A percentile compares a stretch with the other conserved stretches of the same genome.
phyloP scores from a whole-genome alignment of 2,113 vertebrate species.

The Delphinapterus leucas region DNA sequence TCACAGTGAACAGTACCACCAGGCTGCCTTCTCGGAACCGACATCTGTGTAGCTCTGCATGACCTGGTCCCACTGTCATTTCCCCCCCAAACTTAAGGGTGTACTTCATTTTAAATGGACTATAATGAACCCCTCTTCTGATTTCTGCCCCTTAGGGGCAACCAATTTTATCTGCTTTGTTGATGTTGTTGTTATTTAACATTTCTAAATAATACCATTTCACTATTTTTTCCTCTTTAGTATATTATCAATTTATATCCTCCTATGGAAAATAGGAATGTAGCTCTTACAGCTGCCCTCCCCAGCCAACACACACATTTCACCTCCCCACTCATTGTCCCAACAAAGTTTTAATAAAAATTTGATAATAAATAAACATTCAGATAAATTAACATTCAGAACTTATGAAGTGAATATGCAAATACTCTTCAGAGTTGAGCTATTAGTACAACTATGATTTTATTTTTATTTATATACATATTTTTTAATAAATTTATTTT shows the following conservation, averaged over 20 bases:
- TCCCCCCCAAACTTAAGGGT: not conserved
- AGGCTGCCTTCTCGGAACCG: not conserved
- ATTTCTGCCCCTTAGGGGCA: not conserved
- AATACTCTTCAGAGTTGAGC: not conserved
- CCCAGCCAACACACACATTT: not conserved
- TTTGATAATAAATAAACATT: not conserved
- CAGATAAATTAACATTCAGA: not conserved
- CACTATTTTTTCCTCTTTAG: not conserved
- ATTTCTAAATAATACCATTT: not conserved
- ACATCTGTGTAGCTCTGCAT: not conserved
- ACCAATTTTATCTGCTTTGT: not conserved
- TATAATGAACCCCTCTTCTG: not conserved
- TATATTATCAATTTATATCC: not conserved
- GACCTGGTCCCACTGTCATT: not conserved
- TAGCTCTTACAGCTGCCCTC: not conserved
- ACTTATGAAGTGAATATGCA: not conserved
- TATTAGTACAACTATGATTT: not conserved
- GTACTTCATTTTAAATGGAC: not conserved
- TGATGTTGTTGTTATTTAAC: not conserved
- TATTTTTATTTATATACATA: not conserved
- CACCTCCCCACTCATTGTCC: not conserved
- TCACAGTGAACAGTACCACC: not conserved
- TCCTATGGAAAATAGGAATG: not conserved
- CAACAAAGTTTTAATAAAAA: not conserved
- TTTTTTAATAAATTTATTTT: no score